phyloP scores from a whole-genome alignment of 1,140 invertebrate genomes.

The Mya arenaria region DNA sequence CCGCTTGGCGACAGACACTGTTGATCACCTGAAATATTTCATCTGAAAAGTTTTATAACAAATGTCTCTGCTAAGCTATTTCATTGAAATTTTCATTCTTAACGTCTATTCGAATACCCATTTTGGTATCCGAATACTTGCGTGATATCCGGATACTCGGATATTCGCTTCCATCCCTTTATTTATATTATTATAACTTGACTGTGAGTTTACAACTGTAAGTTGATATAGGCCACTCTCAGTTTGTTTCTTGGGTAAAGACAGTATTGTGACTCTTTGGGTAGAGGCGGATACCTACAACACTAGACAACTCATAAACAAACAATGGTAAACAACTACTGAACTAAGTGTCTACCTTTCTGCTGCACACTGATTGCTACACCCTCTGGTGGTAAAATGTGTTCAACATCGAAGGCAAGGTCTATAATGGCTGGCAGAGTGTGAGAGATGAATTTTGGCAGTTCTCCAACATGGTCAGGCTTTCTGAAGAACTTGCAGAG shows the following conservation, averaged over 20 bases:
- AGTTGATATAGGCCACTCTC: not conserved
- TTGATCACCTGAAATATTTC: no score
- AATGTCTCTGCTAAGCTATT: no score
- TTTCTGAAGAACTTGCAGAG: conserved; percentile 17
- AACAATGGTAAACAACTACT: not conserved
- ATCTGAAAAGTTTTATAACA: no score
- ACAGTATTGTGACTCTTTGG: not conserved
- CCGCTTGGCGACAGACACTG: no score
- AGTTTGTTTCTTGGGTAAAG: not conserved
- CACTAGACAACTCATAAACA: no score
- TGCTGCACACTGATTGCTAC: conserved; percentile 21
- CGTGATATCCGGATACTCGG: no score
- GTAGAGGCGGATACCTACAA: not conserved
- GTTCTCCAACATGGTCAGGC: conserved; percentile 6
- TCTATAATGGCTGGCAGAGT: conserved; percentile 40
- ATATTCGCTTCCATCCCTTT: not conserved
- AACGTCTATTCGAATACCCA: no score
- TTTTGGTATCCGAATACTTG: no score
- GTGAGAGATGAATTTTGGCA: not conserved
- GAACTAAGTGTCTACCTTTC: not conserved
- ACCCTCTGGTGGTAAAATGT: conserved; percentile 7
- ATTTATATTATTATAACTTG: not conserved
- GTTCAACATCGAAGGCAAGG: conserved; percentile 20
- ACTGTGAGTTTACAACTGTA: not conserved
- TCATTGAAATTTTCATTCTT: no score